A percentile compares a stretch with the other conserved stretches of the same genome.
Conservation (phyloP, 1,140 invertebrate genomes). For the Macrocentrus cingulum region DNA sequence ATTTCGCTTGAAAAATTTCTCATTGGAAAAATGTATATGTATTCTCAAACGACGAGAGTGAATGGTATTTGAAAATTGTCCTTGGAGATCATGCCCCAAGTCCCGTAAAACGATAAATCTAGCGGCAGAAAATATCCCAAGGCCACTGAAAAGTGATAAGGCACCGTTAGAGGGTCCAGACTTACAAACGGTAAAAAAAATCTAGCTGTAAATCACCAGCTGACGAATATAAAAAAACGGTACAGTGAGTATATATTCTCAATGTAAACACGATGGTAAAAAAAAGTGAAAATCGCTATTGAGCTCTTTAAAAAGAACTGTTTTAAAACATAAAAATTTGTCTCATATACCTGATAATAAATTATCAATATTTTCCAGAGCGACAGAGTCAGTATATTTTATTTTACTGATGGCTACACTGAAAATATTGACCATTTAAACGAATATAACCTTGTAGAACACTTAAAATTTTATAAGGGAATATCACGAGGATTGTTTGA, state of each 20-base stretch:
- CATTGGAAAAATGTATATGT: no score
- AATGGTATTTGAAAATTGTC: no score
- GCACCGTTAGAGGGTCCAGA: background rate
- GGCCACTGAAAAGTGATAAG: background rate
- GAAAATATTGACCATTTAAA: background rate
- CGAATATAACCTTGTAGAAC: background rate
- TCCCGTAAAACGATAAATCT: no score
- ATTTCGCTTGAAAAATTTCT: no score
- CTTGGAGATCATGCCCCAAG: no score
- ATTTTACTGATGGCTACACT: background rate
- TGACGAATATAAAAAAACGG: conserved; percentile 2
- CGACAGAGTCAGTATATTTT: background rate
- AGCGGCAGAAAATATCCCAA: no score
- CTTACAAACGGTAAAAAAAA: background rate
- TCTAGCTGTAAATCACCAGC: background rate
- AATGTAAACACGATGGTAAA: background rate
- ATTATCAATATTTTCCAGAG: background rate
- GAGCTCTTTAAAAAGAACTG: background rate
- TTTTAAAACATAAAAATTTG: background rate
- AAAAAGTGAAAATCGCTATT: background rate
- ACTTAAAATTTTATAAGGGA: background rate
- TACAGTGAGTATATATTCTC: conserved; percentile 12
- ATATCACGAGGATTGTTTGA: no score
- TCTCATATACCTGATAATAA: conserved; percentile 20
- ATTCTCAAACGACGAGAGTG: no score